phyloP scores from a whole-genome alignment of 2,113 vertebrate genomes.

The Otocyon megalotis region DNA sequence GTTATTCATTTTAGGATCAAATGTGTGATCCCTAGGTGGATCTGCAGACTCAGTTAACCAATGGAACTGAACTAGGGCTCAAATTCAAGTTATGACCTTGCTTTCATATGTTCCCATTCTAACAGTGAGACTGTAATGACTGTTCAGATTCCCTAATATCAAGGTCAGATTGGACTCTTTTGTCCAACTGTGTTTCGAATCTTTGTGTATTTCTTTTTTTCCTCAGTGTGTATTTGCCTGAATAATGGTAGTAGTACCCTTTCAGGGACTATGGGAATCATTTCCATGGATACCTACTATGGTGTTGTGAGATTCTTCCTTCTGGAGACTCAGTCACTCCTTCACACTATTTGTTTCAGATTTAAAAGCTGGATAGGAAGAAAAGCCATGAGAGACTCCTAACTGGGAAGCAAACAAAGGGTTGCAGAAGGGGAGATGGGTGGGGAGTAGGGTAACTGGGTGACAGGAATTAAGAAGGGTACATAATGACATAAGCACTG shows the following conservation, averaged over 20 bases:
- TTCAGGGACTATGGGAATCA: neutral
- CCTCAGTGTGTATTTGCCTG: neutral
- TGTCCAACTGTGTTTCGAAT: neutral
- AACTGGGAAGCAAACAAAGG: too few species aligned
- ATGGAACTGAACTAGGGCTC: neutral
- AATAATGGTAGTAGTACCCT: neutral
- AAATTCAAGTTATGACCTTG: neutral
- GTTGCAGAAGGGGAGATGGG: too few species aligned
- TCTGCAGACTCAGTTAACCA: neutral
- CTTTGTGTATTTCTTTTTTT: neutral
- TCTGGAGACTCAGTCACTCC: neutral
- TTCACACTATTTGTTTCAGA: neutral
- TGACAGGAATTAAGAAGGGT: too few species aligned
- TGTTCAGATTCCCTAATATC: neutral
- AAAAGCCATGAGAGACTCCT: too few species aligned
- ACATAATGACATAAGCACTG: too few species aligned
- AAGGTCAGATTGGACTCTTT: neutral
- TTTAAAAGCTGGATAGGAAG: neutral
- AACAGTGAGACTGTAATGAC: neutral
- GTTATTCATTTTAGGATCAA: neutral
- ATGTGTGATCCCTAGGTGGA: neutral
- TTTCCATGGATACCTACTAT: neutral
- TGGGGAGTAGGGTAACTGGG: too few species aligned
- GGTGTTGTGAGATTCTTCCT: neutral
- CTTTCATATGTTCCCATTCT: neutral